Evolutionary conservation across 92 coral and sea anemone genomes (phyloP).

Genomic region (Bergia puertoricense): DNA sequence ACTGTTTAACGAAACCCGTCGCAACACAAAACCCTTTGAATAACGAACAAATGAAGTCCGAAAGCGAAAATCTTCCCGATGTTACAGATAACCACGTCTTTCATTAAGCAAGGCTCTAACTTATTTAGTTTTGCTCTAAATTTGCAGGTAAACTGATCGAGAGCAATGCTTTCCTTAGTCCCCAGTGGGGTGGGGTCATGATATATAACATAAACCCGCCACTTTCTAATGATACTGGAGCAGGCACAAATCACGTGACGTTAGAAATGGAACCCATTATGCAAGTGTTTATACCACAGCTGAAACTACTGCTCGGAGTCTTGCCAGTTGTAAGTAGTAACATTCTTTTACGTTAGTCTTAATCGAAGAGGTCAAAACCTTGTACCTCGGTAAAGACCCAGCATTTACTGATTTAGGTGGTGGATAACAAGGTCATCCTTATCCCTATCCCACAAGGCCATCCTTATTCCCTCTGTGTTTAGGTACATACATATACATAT

Average conservation of each 20-base stretch:
- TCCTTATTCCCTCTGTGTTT: too few relatives aligned
- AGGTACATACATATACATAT: too few relatives aligned
- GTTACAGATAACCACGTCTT: neutral
- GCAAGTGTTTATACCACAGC: conserved; percentile 77
- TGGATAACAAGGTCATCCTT: too few relatives aligned
- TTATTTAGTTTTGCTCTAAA: neutral
- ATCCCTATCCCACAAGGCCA: too few relatives aligned
- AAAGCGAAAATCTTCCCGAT: neutral
- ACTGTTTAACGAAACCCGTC: too few relatives aligned
- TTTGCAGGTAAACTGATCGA: conserved; percentile 61
- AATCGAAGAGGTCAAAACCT: neutral
- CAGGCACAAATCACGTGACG: conserved; percentile 54
- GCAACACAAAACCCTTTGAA: too few relatives aligned
- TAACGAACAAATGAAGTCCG: neutral
- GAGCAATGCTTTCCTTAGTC: conserved; percentile 95
- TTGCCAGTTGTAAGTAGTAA: conserved; percentile 69
- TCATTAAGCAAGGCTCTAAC: neutral
- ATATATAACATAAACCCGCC: conserved; percentile 72
- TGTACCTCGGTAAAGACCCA: too few relatives aligned
- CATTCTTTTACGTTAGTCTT: neutral
- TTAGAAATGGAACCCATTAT: conserved; percentile 71
- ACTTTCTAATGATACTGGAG: conserved; percentile 41
- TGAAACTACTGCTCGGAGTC: conserved; percentile 80
- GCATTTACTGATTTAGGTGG: too few relatives aligned
- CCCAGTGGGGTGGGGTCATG: conserved; percentile 96